Percentiles rank a stretch among this genome's conserved stretches.
Conservation (phyloP, 2,113 vertebrate species). For the Podocnemis expansa region DNA sequence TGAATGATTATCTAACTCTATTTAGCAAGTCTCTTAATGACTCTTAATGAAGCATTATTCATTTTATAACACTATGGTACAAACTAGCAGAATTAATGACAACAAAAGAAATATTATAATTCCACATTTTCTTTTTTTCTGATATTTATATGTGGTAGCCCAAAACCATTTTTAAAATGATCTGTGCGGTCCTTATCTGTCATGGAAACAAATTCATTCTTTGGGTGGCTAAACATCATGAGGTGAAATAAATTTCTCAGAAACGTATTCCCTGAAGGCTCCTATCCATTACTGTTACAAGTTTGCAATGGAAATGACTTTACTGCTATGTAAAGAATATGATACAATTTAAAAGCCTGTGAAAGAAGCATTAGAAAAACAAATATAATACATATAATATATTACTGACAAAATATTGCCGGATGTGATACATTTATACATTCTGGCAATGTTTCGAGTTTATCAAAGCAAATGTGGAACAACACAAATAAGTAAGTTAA, state of each 20-base stretch:
- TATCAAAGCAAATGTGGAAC: constrained; percentile 49
- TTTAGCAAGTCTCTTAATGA: constrained; percentile 53
- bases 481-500: constrained; percentile 69
- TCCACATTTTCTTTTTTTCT: constrained; percentile 34
- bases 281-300: constrained; percentile 76
- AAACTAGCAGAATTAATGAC: constrained; percentile 54
- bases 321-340: constrained; percentile 58
- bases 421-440: constrained; percentile 66
- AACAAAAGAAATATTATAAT: constrained; percentile 38
- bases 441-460: constrained; percentile 60
- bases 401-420: constrained; percentile 54
- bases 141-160: constrained; percentile 57
- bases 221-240: constrained; percentile 72
- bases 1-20: not conserved
- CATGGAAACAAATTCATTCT: constrained; percentile 73
- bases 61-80: constrained; percentile 20
- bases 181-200: constrained; percentile 72
- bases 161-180: constrained; percentile 72
- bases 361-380: constrained; percentile 70
- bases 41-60: constrained; percentile 40
- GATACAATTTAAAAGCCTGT: constrained; percentile 74
- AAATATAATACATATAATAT: constrained; percentile 61
- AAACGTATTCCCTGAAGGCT: constrained; percentile 75
- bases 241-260: constrained; percentile 79
- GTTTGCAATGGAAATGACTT: constrained; percentile 76